Evolutionary conservation across 2,888 invertebrate species (phyloP).

Genomic region (Acanthacorydalis orientalis): DNA sequence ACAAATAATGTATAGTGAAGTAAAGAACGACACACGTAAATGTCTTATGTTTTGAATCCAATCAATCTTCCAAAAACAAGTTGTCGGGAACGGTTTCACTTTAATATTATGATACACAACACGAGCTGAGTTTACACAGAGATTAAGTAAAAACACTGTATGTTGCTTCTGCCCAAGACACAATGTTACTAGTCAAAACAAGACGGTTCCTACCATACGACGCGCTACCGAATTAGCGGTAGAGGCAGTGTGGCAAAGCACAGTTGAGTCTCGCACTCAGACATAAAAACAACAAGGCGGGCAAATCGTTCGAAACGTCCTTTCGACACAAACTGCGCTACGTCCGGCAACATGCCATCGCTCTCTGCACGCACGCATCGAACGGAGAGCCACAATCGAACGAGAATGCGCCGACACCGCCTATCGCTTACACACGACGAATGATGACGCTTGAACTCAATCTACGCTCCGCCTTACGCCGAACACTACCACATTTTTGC

Average conservation of each 20-base stretch:
- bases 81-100: conserved; percentile 36
- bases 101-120: conserved; percentile 70
- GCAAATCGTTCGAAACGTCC: conserved; percentile 8
- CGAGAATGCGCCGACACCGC: not conserved
- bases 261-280: not conserved
- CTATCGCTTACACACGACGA: not conserved
- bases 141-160: conserved; percentile 37
- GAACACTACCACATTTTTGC: conserved; percentile 1
- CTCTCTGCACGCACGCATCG: not conserved
- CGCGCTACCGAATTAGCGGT: conserved; percentile 29
- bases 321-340: conserved; percentile 1
- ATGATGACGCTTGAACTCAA: not conserved
- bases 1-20: not conserved
- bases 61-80: conserved; percentile 38
- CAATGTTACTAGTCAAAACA: conserved; percentile 34
- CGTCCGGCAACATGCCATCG: not conserved
- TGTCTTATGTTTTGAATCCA: conserved; percentile 26
- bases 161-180: conserved; percentile 28
- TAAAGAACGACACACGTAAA: too few relatives aligned
- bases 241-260: conserved; percentile 6
- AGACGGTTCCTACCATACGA: conserved; percentile 10
- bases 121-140: conserved; percentile 63
- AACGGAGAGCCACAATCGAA: not conserved
- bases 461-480: conserved; percentile 12
- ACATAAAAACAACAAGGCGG: conserved; percentile 10